These are phyloP conservation scores for Eupithecia inturbata DNA, from an alignment of 2,888 invertebrate genomes.

Conservation along the genomic window DNA sequence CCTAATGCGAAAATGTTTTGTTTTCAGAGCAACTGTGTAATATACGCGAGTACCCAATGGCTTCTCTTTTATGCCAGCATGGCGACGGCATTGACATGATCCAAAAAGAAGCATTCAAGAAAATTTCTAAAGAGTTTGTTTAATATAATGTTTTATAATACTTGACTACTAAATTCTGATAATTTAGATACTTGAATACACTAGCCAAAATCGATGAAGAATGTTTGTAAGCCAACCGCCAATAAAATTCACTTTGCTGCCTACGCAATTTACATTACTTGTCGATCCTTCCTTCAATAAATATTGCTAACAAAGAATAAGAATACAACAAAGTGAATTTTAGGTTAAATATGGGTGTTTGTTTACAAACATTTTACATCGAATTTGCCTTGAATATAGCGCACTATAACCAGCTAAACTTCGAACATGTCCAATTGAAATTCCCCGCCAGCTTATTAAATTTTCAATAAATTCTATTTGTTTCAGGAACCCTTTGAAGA, in stretches of 20 bases:
- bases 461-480: background rate
- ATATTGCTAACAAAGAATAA: too few species aligned
- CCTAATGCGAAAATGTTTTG: background rate
- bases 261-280: too few species aligned
- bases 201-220: too few species aligned
- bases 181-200: background rate
- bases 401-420: background rate
- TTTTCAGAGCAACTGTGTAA: conserved; percentile 16
- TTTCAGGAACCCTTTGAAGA: conserved; percentile 12
- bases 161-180: background rate
- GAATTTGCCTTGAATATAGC: background rate
- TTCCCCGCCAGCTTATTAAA: background rate
- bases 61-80: conserved; percentile 9
- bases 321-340: too few species aligned
- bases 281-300: too few species aligned
- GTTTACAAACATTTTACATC: too few species aligned
- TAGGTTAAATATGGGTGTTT: too few species aligned
- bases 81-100: background rate
- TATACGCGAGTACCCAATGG: background rate
- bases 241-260: too few species aligned
- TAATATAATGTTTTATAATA: background rate
- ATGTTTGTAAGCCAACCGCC: too few species aligned
- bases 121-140: background rate
- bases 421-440: background rate
- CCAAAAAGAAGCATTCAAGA: conserved; percentile 7